Evolutionary conservation across 2,888 invertebrate genomes (phyloP).

Genomic region (Coelopa pilipes): DNA sequence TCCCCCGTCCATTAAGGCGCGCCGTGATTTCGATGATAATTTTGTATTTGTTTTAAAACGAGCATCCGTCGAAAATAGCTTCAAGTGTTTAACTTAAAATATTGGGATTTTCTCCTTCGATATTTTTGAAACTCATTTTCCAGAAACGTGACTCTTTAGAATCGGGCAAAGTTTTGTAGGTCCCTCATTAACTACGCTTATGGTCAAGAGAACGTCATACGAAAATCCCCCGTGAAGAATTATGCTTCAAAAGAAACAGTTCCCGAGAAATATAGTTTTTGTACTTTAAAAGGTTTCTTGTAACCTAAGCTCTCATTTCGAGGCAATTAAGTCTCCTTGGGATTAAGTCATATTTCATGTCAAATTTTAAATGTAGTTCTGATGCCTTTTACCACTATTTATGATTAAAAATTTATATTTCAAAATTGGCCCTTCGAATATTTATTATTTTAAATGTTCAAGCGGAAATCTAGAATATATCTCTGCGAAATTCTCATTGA

Average conservation of each 20-base stretch:
- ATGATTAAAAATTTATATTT: too few relatives aligned
- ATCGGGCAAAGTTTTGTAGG: neutral
- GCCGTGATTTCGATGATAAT: neutral
- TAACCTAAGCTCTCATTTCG: too few relatives aligned
- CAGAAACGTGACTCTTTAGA: neutral
- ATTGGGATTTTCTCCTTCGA: neutral
- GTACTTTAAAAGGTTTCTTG: too few relatives aligned
- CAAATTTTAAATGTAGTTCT: too few relatives aligned
- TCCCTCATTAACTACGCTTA: neutral
- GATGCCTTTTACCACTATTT: too few relatives aligned
- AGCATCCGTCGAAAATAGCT: conserved; percentile 17
- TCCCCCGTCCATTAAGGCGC: conserved; percentile 22
- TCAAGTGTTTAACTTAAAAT: conserved; percentile 20
- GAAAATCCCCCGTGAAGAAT: neutral
- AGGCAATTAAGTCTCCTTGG: too few relatives aligned
- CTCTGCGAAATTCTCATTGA: too few relatives aligned
- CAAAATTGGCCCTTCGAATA: too few relatives aligned
- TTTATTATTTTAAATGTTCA: too few relatives aligned
- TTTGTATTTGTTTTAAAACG: conserved; percentile 10
- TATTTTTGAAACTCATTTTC: neutral
- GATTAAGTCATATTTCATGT: too few relatives aligned
- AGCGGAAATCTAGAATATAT: too few relatives aligned
- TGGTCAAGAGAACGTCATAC: neutral
- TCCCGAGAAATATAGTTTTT: too few relatives aligned
- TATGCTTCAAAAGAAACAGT: neutral